These are phyloP conservation scores for Fulmarus glacialis DNA, from an alignment of 2,113 vertebrate genomes.

Conservation along the genomic window DNA sequence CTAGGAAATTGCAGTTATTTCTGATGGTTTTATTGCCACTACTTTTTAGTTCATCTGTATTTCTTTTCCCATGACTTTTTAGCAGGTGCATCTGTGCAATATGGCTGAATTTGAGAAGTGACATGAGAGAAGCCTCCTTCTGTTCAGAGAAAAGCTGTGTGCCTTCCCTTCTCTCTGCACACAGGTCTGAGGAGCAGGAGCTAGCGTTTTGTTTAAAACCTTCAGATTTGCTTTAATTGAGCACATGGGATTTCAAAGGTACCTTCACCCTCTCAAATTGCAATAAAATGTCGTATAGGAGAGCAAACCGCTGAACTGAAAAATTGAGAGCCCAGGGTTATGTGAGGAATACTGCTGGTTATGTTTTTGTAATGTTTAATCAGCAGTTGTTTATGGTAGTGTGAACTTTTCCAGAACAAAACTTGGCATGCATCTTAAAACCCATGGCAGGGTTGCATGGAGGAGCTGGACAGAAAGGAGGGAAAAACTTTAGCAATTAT, in stretches of 20 bases:
- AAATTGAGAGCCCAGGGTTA: neutral
- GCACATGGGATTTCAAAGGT: neutral
- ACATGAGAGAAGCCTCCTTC: neutral
- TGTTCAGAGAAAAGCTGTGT: neutral
- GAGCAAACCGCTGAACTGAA: neutral
- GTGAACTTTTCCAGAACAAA: neutral
- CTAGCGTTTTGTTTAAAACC: neutral
- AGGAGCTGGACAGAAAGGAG: neutral
- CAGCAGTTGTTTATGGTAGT: neutral
- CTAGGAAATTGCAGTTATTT: neutral
- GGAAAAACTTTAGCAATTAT: neutral
- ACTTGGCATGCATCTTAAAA: neutral
- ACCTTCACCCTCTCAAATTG: neutral
- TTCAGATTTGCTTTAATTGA: neutral
- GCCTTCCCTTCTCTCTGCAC: neutral
- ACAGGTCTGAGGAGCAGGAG: neutral
- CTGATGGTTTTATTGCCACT: neutral
- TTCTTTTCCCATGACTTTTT: neutral
- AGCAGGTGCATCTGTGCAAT: neutral
- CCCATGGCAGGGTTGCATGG: neutral
- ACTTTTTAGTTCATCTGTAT: neutral
- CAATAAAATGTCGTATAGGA: accelerated
- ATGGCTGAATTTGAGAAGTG: neutral
- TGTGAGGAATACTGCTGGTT: neutral
- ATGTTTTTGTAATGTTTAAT: neutral